A percentile compares a stretch with the other conserved stretches of the same genome.
These are phyloP conservation scores for Pecten maximus DNA, from an alignment of 2,888 invertebrate genomes.

Conservation along the genomic window DNA sequence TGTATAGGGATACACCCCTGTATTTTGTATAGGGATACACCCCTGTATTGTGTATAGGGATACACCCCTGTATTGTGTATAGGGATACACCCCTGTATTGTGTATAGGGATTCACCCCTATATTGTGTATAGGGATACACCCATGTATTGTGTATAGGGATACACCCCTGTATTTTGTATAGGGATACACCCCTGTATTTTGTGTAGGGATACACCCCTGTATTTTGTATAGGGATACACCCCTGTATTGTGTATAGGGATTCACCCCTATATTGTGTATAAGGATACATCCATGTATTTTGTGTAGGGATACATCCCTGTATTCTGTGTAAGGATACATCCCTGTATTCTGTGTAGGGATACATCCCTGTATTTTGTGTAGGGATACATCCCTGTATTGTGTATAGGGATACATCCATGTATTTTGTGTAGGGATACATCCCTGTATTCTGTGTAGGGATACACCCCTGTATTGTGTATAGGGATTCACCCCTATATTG, in stretches of 20 bases:
- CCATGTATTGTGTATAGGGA: background rate
- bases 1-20: background rate
- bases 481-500: too few relatives aligned
- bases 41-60: background rate
- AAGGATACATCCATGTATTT: too few relatives aligned
- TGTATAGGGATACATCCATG: background rate
- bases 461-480: background rate
- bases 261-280: background rate
- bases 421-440: background rate
- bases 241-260: background rate
- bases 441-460: background rate
- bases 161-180: background rate
- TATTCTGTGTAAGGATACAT: background rate
- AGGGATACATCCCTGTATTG: conserved; percentile 3
- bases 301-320: background rate
- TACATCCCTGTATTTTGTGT: background rate
- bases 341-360: background rate
- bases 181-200: background rate
- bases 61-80: background rate
- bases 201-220: background rate
- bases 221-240: background rate
- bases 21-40: background rate
- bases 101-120: background rate
- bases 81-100: background rate
- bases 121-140: background rate